Percentiles rank a stretch among this genome's conserved stretches.
Evolutionary conservation across 2,113 vertebrate genomes (phyloP).

Genomic region (Solea solea): DNA sequence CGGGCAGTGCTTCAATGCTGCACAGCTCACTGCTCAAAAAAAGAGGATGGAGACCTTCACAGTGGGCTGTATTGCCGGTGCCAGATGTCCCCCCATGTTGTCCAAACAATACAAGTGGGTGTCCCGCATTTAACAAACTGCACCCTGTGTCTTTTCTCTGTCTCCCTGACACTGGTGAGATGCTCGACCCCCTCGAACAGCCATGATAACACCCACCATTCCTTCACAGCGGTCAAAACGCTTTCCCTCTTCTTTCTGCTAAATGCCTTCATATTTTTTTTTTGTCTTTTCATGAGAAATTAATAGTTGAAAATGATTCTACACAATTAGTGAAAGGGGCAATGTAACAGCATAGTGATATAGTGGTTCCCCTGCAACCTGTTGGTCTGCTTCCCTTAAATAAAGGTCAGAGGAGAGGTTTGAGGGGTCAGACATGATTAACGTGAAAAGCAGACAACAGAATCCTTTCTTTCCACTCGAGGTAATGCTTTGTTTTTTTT

Average conservation of each 20-base stretch:
- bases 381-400: too few species aligned
- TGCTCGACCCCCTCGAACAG: constrained; percentile 42
- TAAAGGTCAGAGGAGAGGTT: too few species aligned
- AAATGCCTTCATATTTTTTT: too few species aligned
- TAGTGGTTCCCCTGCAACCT: too few species aligned
- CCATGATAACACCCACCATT: constrained; percentile 49
- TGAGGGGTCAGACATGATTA: too few species aligned
- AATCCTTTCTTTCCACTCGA: too few species aligned
- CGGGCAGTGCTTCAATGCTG: constrained; percentile 81
- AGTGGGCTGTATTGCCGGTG: constrained; percentile 71
- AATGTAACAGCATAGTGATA: too few species aligned
- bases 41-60: constrained; percentile 76
- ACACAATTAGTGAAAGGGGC: too few species aligned
- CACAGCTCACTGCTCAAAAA: constrained; percentile 83
- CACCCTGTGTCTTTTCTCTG: constrained; percentile 68
- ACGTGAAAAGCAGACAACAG: too few species aligned
- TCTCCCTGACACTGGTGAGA: constrained; percentile 42
- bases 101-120: constrained; percentile 76
- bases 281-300: not conserved
- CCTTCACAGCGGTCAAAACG: constrained; percentile 68
- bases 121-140: constrained; percentile 80
- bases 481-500: too few species aligned
- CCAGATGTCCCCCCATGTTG: constrained; percentile 88
- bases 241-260: constrained; percentile 50
- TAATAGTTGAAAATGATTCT: too few species aligned